These are phyloP conservation scores for Tinamus major DNA, from an alignment of 2,797 vertebrate genomes.

Conservation along the genomic window DNA sequence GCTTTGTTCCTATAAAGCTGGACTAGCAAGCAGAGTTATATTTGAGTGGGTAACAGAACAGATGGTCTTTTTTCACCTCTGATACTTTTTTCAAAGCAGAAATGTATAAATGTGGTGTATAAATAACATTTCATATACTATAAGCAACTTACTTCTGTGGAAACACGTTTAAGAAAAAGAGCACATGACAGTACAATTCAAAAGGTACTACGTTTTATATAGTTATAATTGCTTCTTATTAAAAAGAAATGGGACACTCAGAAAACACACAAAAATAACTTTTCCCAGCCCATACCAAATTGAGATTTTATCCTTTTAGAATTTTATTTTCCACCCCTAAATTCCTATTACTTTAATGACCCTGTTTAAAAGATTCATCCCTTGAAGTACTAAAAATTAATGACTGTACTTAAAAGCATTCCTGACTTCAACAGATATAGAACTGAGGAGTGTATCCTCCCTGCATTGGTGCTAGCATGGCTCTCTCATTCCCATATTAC, in stretches of 20 bases:
- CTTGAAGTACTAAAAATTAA: conserved; percentile 13
- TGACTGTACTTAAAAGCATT: background rate
- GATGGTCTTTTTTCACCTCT: background rate
- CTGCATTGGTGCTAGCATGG: background rate
- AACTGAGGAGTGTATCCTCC: background rate
- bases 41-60: background rate
- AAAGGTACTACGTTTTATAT: background rate
- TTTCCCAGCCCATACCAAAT: background rate
- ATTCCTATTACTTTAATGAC: background rate
- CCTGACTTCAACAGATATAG: background rate
- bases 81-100: background rate
- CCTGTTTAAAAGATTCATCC: conserved; percentile 12
- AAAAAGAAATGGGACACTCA: background rate
- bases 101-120: background rate
- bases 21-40: background rate
- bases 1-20: background rate
- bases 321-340: background rate
- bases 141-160: background rate
- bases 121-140: background rate
- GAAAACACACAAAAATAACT: background rate
- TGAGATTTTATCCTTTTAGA: background rate
- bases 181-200: background rate
- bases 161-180: background rate
- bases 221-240: background rate
- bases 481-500: background rate